Base-by-base conservation (phyloP, 2,113 vertebrate genomes). In the Willisornis vidua region DNA sequence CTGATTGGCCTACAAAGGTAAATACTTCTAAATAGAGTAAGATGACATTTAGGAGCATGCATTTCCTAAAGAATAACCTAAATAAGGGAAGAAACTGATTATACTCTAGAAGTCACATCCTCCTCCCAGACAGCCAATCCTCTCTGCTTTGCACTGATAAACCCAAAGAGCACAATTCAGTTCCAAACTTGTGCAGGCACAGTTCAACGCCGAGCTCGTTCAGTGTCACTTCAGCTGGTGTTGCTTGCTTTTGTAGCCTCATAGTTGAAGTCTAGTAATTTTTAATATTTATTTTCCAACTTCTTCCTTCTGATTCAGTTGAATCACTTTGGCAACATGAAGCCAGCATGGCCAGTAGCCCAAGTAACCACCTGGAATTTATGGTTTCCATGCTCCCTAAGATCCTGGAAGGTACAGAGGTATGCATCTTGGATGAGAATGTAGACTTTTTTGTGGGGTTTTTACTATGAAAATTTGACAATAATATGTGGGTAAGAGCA, bases 351-450 rank as follows among this genome's bases (percentile, higher is more conserved):
- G 81, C 63, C 46, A 83, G 39, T 20, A 85, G 72, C 67, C 91
- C 79, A 87, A 90, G 70, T 28, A 88, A 63, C 20, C 68, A 88
- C 59, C 85, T 88, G 82, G 67, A 91, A 86, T 68, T 93, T 46
- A 88, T 61, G 72, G 73, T 71, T 93, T 94, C 54, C 46, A 61
- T 55, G 66, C 41, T 72, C 49, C 39, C 63, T 20, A 57, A 68
- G 55, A 39, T 95, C 82, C 65, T 63, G 87, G 63, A 75, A 94
- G 55, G 25, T 65, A 92, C 8, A 83, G n/a, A 82, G 19, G n/a
- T 33, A 93, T 85, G 91, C 17, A 86, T 72, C 73, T 92, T 89
- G 71, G 68, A 73, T 89, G 54, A 82, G 66, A 80, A 86, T 1
- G 9, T 19, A 81, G 52, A 57, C 52, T 67, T 81, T 75, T 39